Evolutionary conservation across 2,888 invertebrate genomes (phyloP), one percentile per base, ranked within the genome.

Genomic region (Bembecia ichneumoniformis): DNA sequence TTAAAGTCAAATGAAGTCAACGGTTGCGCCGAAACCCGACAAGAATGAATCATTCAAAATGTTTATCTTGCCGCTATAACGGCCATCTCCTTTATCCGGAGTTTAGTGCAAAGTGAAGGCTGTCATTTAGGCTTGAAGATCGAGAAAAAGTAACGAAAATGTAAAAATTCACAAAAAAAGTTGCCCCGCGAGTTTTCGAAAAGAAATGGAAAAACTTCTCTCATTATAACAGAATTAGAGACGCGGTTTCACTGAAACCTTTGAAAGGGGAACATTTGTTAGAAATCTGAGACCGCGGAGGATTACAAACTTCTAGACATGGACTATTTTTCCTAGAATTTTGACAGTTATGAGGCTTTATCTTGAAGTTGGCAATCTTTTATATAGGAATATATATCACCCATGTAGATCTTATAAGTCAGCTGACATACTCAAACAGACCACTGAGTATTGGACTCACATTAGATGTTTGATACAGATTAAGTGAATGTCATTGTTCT

Each of bases 141-240:
- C 58, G 56, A 58, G 58, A 62, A 63, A 28, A 60, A 65, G 44
- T 44, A 28, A 28, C 28, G 44, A 15, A 68, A 68, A 68, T 63
- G 59, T 59, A 59, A 60, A 67, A 66, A 64, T 68, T 64, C 58
- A 62, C 62, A 64, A 73, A 71, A 68, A 52, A 58, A 63, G 51
- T 58, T 59, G 28, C 49, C 43, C 35, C 52, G 55, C 49, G 55
- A 62, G 57, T 59, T 66, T 68, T 59, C 58, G 70, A 67, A 72
- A 76, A 75, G 71, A 69, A 80, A 82, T 77, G 78, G 74, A 72
- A 74, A 79, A 82, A 82, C 66, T 82, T 82, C 64, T 59, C 75
- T 80, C 79, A 77, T 82, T 81, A 82, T 77, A 77, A 72, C 68
- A 69, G 74, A 73, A 78, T 82, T 80, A 78, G 72, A 70, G 62